A percentile compares a stretch with the other conserved stretches of the same genome.
These are phyloP conservation scores for Plusia festucae DNA, from an alignment of 2,888 invertebrate species.

Conservation along the genomic window DNA sequence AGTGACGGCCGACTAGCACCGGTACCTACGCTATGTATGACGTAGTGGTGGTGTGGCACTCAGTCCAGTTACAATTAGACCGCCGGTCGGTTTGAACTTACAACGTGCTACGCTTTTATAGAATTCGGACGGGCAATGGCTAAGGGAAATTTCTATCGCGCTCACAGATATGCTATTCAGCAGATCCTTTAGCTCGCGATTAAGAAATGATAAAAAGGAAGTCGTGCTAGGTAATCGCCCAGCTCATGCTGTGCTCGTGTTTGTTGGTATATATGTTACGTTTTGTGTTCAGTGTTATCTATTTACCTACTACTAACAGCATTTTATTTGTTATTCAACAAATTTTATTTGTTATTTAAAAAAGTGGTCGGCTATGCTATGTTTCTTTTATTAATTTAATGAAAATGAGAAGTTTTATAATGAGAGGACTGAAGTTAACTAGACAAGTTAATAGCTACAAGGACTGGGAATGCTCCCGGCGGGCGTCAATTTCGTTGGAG, in stretches of 20 bases:
- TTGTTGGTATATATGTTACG: conserved; percentile 42
- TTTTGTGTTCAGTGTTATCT: conserved; percentile 40
- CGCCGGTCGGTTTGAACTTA: conserved; percentile 70
- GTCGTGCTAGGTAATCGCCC: conserved; percentile 91
- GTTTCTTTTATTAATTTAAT: conserved; percentile 1
- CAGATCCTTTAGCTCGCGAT: conserved; percentile 87
- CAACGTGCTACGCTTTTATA: conserved; percentile 60
- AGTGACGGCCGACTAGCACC: conserved; percentile 50
- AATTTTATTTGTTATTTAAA: too few relatives aligned
- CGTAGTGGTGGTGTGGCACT: conserved; percentile 64
- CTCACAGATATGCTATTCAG: conserved; percentile 77
- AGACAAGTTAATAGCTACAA: background rate
- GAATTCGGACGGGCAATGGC: conserved; percentile 65
- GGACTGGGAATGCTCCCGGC: conserved; percentile 9
- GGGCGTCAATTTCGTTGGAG: conserved; percentile 14
- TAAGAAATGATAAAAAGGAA: conserved; percentile 92
- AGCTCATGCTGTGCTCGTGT: conserved; percentile 46
- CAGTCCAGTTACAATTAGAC: conserved; percentile 76
- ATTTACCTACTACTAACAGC: conserved; percentile 26
- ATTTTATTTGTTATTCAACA: background rate
- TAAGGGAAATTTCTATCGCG: conserved; percentile 49
- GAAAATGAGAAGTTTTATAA: conserved; percentile 5
- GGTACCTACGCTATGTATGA: conserved; percentile 55
- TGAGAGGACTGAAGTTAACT: conserved; percentile 7
- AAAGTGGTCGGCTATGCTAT: too few relatives aligned